Base-by-base conservation (phyloP, 2,113 vertebrate genomes). In the Thryonomys swinderianus region DNA sequence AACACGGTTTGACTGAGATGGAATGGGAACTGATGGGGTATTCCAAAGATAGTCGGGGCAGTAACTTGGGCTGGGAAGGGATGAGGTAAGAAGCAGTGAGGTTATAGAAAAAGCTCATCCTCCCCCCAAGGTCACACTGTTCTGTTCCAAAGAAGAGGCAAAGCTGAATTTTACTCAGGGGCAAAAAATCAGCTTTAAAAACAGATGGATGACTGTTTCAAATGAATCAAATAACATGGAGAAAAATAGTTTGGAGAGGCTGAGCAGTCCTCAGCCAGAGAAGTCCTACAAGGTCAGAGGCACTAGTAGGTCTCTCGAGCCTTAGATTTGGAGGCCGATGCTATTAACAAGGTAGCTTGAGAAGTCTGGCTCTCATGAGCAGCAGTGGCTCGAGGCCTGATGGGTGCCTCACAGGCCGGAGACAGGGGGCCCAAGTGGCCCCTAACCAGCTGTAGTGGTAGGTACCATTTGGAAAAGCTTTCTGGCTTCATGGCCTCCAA, bases 141-240 rank as follows among this genome's bases (percentile, higher is more conserved):
- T 76, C 20, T 87, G 13, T 59, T 88, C 45, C 3, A 48, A 55
- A 76, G 40, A 67, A 73, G 48, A 89, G 42, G 7, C 48, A 79
- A 91, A 79, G 51, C 59, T 64, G 27, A 89, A 82, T 92, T 94
- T 85, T 40, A 66, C 25, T 30, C 53, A 78, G 53, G 62, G n/a
- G 17, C 57, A 45, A 78, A 32, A 61, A 51, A 59, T 76, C 20
- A 81, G 21, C n/a, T 59, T 93, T 87, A 64, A 82, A 90, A 55
- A 86, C 14, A 93, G 42, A 67, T 42, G 81, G 25, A 84, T 40
- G 34, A 57, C 11, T 42, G 8, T 59, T 34, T 69, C 9, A 14
- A 71, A 73, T 76, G 57, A 96, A 42, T 88, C 27, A 82, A 42
- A 71, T 7, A 73, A 61, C 11, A 61, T 20, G 27, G 30, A 81